Evolutionary conservation across 1,140 invertebrate species (phyloP).

Genomic region (Physella acuta): DNA sequence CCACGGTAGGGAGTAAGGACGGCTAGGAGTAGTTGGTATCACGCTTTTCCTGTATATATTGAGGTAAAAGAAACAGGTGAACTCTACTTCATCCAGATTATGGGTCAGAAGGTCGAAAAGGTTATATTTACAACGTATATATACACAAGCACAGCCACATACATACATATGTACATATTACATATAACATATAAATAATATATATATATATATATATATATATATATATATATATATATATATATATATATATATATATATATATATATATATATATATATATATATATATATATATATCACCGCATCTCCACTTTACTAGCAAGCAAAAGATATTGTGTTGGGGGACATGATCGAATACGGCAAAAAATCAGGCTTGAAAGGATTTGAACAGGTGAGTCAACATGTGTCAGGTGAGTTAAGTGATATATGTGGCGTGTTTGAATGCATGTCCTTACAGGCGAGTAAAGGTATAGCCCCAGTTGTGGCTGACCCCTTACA

Average conservation of each 20-base stretch:
- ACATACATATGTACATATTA: not conserved
- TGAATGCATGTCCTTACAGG: too few relatives aligned
- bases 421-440: too few relatives aligned
- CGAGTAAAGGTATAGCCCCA: too few relatives aligned
- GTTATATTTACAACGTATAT: not conserved
- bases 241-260: not conserved
- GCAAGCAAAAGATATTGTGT: constrained; percentile 82
- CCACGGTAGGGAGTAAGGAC: too few relatives aligned
- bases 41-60: too few relatives aligned
- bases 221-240: not conserved
- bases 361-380: constrained; percentile 86
- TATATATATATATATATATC: not conserved
- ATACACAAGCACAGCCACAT: not conserved
- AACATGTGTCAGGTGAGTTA: too few relatives aligned
- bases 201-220: not conserved
- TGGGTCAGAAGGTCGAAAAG: too few relatives aligned
- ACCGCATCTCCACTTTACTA: constrained; percentile 26
- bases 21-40: too few relatives aligned
- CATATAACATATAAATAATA: not conserved
- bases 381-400: constrained; percentile 88
- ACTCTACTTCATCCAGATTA: too few relatives aligned
- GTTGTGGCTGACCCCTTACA: too few relatives aligned
- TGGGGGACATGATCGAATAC: constrained; percentile 83
- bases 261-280: not conserved
- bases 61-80: too few relatives aligned